Percentiles rank a stretch among this genome's conserved stretches.
Conservation (phyloP, 2,888 invertebrate species). For the Agrochola lota region DNA sequence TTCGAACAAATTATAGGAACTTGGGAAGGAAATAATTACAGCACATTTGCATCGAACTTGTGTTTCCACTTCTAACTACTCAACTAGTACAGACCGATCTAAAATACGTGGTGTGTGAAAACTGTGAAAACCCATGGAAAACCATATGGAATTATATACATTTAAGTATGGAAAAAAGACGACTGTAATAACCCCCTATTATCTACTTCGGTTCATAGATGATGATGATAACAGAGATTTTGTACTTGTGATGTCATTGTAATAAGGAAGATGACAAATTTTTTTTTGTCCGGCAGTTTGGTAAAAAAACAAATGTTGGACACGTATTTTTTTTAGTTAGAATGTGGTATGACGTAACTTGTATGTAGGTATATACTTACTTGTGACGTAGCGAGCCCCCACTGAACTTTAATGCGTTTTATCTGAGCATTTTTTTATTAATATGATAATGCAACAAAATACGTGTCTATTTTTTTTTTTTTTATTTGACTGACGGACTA, state of each 20-base stretch:
- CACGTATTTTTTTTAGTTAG: too few relatives aligned
- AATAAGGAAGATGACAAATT: too few relatives aligned
- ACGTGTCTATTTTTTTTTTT: too few relatives aligned
- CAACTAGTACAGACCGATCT: not conserved
- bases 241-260: constrained; percentile 11
- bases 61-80: not conserved
- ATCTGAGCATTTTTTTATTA: too few relatives aligned
- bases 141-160: not conserved
- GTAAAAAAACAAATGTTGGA: too few relatives aligned
- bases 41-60: not conserved
- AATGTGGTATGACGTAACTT: too few relatives aligned
- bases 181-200: not conserved
- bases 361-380: too few relatives aligned
- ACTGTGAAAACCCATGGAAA: not conserved
- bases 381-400: too few relatives aligned
- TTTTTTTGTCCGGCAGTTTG: too few relatives aligned
- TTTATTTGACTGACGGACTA: too few relatives aligned
- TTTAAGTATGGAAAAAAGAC: not conserved
- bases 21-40: not conserved
- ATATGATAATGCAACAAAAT: too few relatives aligned
- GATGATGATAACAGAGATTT: not conserved
- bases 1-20: constrained; percentile 32
- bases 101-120: not conserved
- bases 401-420: too few relatives aligned
- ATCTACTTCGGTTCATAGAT: not conserved